A percentile compares a stretch with the other conserved stretches of the same genome.
phyloP scores from a whole-genome alignment of 2,888 invertebrate species.

The Sclerodermus sp. region DNA sequence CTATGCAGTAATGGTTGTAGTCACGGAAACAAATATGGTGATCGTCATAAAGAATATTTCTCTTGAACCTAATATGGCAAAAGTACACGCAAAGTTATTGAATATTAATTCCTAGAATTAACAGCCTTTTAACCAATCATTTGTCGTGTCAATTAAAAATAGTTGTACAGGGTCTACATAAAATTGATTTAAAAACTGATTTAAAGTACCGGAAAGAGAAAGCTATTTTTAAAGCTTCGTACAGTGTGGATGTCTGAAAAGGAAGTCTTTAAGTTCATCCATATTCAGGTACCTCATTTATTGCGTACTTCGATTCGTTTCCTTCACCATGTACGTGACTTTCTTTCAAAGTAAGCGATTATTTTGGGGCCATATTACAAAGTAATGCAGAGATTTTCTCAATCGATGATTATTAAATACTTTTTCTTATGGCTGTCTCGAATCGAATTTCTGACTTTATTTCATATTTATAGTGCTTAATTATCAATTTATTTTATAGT shows the following conservation, averaged over 20 bases:
- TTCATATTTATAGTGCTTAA: no score
- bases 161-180: background rate
- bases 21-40: conserved; percentile 26
- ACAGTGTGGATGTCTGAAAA: conserved; percentile 25
- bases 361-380: conserved; percentile 12
- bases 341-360: conserved; percentile 21
- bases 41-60: conserved; percentile 14
- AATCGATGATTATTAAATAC: background rate
- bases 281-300: conserved; percentile 28
- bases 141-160: no score
- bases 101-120: no score
- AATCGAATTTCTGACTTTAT: no score
- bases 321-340: conserved; percentile 34
- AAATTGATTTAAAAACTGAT: conserved; percentile 2
- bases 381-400: conserved; percentile 1
- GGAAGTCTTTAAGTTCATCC: conserved; percentile 31
- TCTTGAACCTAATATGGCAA: conserved; percentile 11
- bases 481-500: no score
- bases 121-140: no score
- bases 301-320: conserved; percentile 24
- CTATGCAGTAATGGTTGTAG: conserved; percentile 10
- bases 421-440: background rate
- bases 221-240: conserved; percentile 30
- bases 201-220: conserved; percentile 13
- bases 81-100: conserved; percentile 20